phyloP scores from a whole-genome alignment of 1,140 invertebrate species.

The Papilio glaucus region DNA sequence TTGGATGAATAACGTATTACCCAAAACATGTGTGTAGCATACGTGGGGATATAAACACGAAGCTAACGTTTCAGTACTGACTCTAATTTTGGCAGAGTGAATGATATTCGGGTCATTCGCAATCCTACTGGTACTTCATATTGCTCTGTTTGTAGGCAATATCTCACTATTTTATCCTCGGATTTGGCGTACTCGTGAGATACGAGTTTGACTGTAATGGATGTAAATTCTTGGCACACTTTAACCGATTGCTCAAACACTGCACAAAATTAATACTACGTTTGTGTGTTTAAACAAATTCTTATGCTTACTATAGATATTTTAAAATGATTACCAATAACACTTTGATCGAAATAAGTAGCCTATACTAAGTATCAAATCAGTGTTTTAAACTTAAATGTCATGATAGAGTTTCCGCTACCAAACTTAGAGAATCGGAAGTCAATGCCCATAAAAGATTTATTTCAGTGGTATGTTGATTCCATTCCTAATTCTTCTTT shows the following conservation, averaged over 20 bases:
- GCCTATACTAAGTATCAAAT: too few relatives aligned
- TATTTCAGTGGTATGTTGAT: too few relatives aligned
- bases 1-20: slow-evolving; percentile 4
- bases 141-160: slow-evolving; percentile 38
- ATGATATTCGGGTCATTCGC: slow-evolving; percentile 65
- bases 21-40: slow-evolving; percentile 28
- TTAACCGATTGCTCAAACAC: neutral
- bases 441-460: too few relatives aligned
- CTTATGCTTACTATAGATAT: neutral
- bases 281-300: neutral
- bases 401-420: too few relatives aligned
- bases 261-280: neutral
- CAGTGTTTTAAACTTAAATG: too few relatives aligned
- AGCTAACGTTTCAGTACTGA: slow-evolving; percentile 49
- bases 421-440: too few relatives aligned
- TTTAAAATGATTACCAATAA: neutral
- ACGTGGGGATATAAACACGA: slow-evolving; percentile 46
- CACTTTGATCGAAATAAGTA: neutral
- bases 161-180: slow-evolving; percentile 40
- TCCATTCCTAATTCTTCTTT: too few relatives aligned
- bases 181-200: slow-evolving; percentile 33
- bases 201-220: slow-evolving; percentile 26
- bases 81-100: slow-evolving; percentile 64
- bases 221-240: slow-evolving; percentile 25
- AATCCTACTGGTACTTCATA: slow-evolving; percentile 46